phyloP scores from a whole-genome alignment of 1,140 invertebrate genomes.

The Frieseomelitta varia region DNA sequence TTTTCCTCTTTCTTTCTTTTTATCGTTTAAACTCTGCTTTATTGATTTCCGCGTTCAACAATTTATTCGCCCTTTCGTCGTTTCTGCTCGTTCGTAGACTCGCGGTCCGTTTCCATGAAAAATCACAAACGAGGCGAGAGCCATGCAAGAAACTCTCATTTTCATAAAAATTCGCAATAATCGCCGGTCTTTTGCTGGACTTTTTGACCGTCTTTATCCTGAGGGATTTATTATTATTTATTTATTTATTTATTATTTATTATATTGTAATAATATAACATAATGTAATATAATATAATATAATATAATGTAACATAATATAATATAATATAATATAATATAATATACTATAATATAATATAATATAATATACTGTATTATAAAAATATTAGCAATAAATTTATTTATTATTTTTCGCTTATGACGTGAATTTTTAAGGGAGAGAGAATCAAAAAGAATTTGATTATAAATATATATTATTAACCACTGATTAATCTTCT shows the following conservation, averaged over 20 bases:
- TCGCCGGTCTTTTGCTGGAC: constrained; percentile 2
- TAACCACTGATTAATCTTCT: no score
- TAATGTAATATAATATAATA: no score
- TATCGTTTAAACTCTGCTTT: constrained; percentile 49
- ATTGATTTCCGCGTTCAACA: constrained; percentile 64
- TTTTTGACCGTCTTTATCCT: not conserved
- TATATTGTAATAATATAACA: no score
- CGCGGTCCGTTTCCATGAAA: constrained; percentile 51
- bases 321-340: no score
- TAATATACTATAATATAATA: no score
- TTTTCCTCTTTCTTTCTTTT: constrained; percentile 25
- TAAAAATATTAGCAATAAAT: no score
- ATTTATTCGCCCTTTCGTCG: constrained; percentile 32
- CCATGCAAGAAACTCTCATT: constrained; percentile 18
- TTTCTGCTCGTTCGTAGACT: not conserved
- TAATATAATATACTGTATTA: no score
- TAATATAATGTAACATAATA: no score
- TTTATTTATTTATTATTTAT: no score
- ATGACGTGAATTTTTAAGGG: not conserved
- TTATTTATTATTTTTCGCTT: no score
- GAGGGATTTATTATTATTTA: not conserved
- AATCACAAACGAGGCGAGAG: constrained; percentile 57
- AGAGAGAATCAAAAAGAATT: not conserved
- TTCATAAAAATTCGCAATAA: not conserved
- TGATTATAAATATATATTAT: no score